A percentile compares a stretch with the other conserved stretches of the same genome.
phyloP scores from a whole-genome alignment of 1,140 invertebrate species.

The Pogonomyrmex californicus region DNA sequence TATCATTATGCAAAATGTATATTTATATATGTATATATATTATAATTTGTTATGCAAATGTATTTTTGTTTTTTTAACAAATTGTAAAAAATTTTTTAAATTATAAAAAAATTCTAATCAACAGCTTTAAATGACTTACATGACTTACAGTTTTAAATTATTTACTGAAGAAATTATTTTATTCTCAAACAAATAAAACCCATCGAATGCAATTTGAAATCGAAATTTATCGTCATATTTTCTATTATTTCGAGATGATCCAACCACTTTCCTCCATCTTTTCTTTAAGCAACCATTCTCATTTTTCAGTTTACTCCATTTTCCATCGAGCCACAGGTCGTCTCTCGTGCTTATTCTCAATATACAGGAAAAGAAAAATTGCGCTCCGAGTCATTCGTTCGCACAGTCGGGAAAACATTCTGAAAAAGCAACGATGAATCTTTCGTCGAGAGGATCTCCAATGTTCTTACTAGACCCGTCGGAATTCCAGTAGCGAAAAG shows the following conservation, averaged over 20 bases:
- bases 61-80: no score
- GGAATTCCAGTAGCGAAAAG: slow-evolving; percentile 25
- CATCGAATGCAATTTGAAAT: not conserved
- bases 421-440: slow-evolving; percentile 75
- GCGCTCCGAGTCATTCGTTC: not conserved
- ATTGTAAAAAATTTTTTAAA: no score
- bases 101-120: no score
- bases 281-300: not conserved
- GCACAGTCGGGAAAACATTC: not conserved
- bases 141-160: no score
- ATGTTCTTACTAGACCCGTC: not conserved
- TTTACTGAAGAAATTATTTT: no score
- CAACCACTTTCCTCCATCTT: not conserved
- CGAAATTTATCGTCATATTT: no score
- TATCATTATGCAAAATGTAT: no score
- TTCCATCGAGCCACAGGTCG: not conserved
- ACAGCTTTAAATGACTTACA: no score
- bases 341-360: not conserved
- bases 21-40: no score
- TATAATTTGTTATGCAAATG: no score
- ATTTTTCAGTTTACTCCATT: not conserved
- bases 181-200: not conserved
- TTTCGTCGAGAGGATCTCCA: slow-evolving; percentile 56
- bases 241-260: not conserved
- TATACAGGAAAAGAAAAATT: not conserved